Percentiles rank a stretch among this genome's conserved stretches.
Conservation (phyloP, 2,888 invertebrate species). For the Xanthia icteritia region DNA sequence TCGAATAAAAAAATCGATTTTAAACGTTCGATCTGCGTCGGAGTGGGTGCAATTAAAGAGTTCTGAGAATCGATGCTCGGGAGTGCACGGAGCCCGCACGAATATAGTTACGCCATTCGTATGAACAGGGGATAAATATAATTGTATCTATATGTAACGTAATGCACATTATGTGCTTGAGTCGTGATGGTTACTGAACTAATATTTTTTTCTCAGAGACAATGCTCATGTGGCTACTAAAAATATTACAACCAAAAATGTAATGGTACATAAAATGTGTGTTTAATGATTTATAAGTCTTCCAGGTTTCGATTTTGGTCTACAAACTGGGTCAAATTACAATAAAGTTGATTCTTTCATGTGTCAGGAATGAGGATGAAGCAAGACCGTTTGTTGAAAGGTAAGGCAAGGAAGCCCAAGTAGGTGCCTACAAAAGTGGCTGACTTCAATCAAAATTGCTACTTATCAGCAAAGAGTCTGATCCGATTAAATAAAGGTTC, state of each 20-base stretch:
- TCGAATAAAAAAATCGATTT: constrained; percentile 89
- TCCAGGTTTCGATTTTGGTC: not conserved
- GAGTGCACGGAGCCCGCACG: constrained; percentile 81
- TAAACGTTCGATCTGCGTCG: constrained; percentile 88
- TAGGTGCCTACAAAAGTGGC: not conserved
- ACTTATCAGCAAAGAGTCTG: not conserved
- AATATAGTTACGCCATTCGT: constrained; percentile 75
- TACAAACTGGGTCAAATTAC: not conserved
- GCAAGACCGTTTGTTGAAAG: not conserved
- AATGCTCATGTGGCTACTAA: not conserved
- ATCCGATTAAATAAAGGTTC: constrained; percentile 23
- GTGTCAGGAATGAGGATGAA: not conserved
- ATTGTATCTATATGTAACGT: constrained; percentile 55
- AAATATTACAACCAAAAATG: not conserved
- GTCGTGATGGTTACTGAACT: constrained; percentile 29
- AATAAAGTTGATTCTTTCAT: not conserved
- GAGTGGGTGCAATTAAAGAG: constrained; percentile 89
- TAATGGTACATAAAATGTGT: not conserved
- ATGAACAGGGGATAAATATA: constrained; percentile 72
- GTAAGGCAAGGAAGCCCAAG: not conserved
- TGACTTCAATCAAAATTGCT: not conserved
- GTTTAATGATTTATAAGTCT: not conserved
- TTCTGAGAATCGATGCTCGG: constrained; percentile 84
- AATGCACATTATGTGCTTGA: constrained; percentile 41
- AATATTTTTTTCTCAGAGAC: not conserved